Base-by-base conservation (phyloP, 2,888 invertebrate genomes). In the Eupithecia centaureata region DNA sequence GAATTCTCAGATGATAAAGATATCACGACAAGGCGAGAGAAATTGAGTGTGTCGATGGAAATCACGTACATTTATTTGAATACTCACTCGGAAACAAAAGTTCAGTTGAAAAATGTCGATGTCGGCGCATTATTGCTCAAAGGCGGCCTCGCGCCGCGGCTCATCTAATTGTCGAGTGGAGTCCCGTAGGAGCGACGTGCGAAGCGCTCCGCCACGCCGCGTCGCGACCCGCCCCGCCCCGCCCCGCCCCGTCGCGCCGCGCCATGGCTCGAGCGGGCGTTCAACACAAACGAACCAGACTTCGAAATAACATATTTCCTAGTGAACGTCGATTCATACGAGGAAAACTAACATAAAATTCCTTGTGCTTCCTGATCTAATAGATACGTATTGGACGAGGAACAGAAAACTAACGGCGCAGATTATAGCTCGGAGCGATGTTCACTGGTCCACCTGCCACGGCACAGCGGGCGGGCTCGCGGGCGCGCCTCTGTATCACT, bases 61-160 rank as follows among this genome's bases (percentile, higher is more conserved):
- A 38, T 38, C 2, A 38, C 38, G 38, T 38, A 38, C 38, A 38
- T 38, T n/a, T 38, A 38, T n/a, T n/a, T 38, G 5, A 38, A 38
- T 7, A 8, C 38, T 38, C 38, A n/a, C 38, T n/a, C 38, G 38
- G 2, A n/a, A 38, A 38, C 38, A 5, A 30, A 56, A 1, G 30
- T 30, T 56, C n/a, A 56, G 56, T 4, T 12, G 28, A 56, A 56
- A 18, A 56, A 56, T 30, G 56, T 28, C 10, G 56, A 18, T 22
- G 10, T 10, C n/a, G 18, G 5, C 10, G 32, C 56, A 12, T 56
- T 56, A 56, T 56, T 56, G 56, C 56, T 56, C 30, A 56, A 56
- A 56, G 56, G 56, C 30, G 25, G 30, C 30, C 56, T 56, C 30
- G 30, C 32, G 18, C n/a, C 15, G 32, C 56, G 4, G 18, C 56